Base-by-base conservation (phyloP, 1,140 invertebrate genomes). In the Ceratina australensis region DNA sequence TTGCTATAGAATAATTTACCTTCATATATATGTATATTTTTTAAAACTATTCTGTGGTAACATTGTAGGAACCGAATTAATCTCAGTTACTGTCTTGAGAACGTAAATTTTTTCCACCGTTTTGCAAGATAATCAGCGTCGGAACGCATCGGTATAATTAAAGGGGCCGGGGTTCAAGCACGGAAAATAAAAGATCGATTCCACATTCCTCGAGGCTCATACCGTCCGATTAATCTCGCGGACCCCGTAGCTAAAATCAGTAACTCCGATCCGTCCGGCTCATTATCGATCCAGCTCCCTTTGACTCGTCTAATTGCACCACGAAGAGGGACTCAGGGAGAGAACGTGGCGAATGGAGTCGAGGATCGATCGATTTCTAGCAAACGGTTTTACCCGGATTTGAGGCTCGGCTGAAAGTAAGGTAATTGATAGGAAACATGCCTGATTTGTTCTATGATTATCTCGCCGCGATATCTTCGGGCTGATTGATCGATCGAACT, bases 291-390 rank as follows among this genome's bases (percentile, higher is more conserved):
- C 59, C 59, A 28, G 4, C 65, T 69, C 26, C 57, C 33, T 79
- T 67, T 61, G 78, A 76, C 50, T 56, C 66, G 69, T 80, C 65
- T 80, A 80, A 80, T 80, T 76, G 73, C 63, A 65, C 22, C 13
- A 57, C 54, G 54, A n/a, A 57, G 18, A 42, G 47, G 28, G 1
- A 67, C 18, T 26, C 54, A 74, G 66, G 49, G 16, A 28, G 42
- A 50, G 42, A 33, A 20, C 1, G 7, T 16, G n/a, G n/a, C n/a
- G n/a, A 20, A 24, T 1, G 15, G 18, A n/a, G 26, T 59, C 57
- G 67, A 57, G 12, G 15, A 0, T 12, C 22, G 1, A 3, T 13
- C 28, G 67, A 78, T 72, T 33, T 59, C 8, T 8, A n/a, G n/a
- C n/a, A n/a, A n/a, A n/a, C n/a, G n/a, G n/a, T n/a, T n/a, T n/a